A percentile compares a stretch with the other conserved stretches of the same genome.
These are phyloP conservation scores for Crocodylus rhombifer DNA, from an alignment of 2,797 vertebrate species.

Conservation along the genomic window DNA sequence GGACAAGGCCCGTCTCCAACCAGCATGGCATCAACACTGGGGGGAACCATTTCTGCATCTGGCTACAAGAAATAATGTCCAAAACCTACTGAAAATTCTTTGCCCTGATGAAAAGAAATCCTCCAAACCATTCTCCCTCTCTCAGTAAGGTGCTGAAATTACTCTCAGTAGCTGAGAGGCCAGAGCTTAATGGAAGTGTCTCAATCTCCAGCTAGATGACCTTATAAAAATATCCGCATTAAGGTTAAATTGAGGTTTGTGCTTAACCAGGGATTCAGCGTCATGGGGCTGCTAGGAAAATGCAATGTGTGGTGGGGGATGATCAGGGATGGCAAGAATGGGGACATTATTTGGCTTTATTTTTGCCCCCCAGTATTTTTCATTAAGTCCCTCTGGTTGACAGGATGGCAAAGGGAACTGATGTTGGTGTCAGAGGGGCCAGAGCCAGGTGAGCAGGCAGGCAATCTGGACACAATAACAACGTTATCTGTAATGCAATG, in stretches of 20 bases:
- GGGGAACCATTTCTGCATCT: background rate
- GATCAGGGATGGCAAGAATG: background rate
- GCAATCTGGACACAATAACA: background rate
- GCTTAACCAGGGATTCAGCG: background rate
- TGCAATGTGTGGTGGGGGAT: background rate
- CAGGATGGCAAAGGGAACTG: background rate
- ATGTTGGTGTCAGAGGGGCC: background rate
- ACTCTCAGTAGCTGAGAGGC: background rate
- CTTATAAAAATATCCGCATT: no score
- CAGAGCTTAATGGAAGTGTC: background rate
- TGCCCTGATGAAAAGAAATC: background rate
- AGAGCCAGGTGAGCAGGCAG: background rate
- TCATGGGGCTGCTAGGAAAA: background rate
- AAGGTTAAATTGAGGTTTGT: constrained; percentile 26
- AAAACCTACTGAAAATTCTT: background rate
- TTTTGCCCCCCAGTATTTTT: background rate
- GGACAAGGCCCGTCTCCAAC: background rate
- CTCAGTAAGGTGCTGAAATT: background rate
- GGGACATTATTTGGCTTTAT: background rate
- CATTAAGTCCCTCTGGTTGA: background rate
- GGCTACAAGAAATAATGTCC: background rate
- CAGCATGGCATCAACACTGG: background rate
- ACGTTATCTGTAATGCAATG: background rate
- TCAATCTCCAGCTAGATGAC: no score
- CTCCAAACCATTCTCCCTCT: background rate